Percentiles rank a stretch among this genome's conserved stretches.
phyloP scores from a whole-genome alignment of 2,888 invertebrate species.

The Andrena bucephala region DNA sequence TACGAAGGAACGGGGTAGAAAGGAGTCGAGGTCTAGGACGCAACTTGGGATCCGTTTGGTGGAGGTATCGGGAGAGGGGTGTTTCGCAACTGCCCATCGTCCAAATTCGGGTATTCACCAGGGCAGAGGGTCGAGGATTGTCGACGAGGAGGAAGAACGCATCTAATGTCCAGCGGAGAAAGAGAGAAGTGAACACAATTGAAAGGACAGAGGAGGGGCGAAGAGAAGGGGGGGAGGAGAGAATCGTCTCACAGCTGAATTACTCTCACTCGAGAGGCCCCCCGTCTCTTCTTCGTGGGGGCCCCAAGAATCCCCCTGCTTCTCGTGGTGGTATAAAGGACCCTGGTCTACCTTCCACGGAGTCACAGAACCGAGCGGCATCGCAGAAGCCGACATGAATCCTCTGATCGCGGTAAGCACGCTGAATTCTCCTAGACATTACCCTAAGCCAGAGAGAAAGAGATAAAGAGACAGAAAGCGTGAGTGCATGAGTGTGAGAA shows the following conservation, averaged over 20 bases:
- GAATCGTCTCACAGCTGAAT: slow-evolving; percentile 79
- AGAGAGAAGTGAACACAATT: slow-evolving; percentile 64
- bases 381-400: slow-evolving; percentile 84
- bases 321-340: slow-evolving; percentile 83
- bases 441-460: slow-evolving; percentile 19
- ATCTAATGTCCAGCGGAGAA: slow-evolving; percentile 15
- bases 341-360: slow-evolving; percentile 81
- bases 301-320: slow-evolving; percentile 76
- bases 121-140: slow-evolving; percentile 34
- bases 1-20: slow-evolving; percentile 33
- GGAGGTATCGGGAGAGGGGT: slow-evolving; percentile 36
- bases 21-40: slow-evolving; percentile 78
- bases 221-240: slow-evolving; percentile 59
- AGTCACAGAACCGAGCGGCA: slow-evolving; percentile 85
- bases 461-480: slow-evolving; percentile 18
- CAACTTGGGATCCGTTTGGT: slow-evolving; percentile 38
- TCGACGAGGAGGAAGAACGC: slow-evolving; percentile 26
- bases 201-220: slow-evolving; percentile 41
- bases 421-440: slow-evolving; percentile 44
- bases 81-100: slow-evolving; percentile 64
- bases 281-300: slow-evolving; percentile 82
- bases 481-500: slow-evolving; percentile 7
- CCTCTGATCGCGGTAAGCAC: slow-evolving; percentile 85
- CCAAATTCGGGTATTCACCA: slow-evolving; percentile 60
- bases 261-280: slow-evolving; percentile 82